Base-by-base conservation (phyloP, 2,113 vertebrate species). In the Tricholaema leucomelas region DNA sequence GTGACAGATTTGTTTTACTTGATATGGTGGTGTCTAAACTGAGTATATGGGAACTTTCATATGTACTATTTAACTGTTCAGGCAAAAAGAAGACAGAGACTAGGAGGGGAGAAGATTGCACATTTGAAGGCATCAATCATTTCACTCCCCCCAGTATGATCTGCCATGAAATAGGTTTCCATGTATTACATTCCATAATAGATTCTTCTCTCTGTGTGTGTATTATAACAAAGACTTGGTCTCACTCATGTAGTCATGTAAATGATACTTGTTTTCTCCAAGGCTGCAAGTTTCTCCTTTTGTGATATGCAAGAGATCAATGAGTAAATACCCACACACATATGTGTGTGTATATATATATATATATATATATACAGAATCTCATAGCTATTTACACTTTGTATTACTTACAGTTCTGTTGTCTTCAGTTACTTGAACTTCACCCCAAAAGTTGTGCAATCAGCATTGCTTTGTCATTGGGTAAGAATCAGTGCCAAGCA, bases 301-400 rank as follows among this genome's bases (percentile, higher is more conserved):
- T 85, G 84, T 67, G 88, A 92, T 92, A 87, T 21, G 70, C 50
- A 85, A 91, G 50, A 64, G 52, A 91, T 95, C 78, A 87, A 1
- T 82, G 63, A 44, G 15, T 44, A 18, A 44, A 15, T 42, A 42
- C 40, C 12, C 40, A 42, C 42, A 42, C 42, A 42, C n/a, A n/a
- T n/a, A n/a, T n/a, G n/a, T n/a, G n/a, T n/a, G n/a, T n/a, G n/a
- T n/a, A n/a, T n/a, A 40, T 40, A 40, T 40, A 40, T 40, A 40
- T 15, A 15, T 9, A 40, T 12, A 44, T 16, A 18, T 15, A 44
- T 15, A 44, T 15, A 18, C 15, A 44, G 42, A 44, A 44, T 17
- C 42, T 18, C 16, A 44, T 44, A 44, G 42, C 17, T 44, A 44
- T 44, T 44, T 17, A 18, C 42, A 56, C 3, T 46, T 27, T 9